Percentiles rank a stretch among this genome's conserved stretches.
phyloP scores from a whole-genome alignment of 2,113 vertebrate genomes.

The Coracopsis vasa region DNA sequence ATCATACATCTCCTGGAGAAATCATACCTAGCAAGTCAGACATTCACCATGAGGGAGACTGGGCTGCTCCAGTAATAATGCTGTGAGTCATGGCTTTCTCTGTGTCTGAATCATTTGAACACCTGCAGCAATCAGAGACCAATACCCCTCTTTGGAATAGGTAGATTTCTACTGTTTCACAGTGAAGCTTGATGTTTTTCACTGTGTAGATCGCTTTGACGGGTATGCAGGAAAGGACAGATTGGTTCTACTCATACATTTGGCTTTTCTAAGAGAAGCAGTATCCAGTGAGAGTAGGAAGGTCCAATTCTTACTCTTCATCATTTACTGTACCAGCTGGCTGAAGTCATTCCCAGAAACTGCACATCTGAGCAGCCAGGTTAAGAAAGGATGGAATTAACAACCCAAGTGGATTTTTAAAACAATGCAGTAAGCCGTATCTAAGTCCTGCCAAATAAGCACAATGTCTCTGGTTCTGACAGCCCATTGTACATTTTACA shows the following conservation, averaged over 20 bases:
- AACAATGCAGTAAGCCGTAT: background rate
- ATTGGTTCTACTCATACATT: background rate
- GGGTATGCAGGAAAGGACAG: background rate
- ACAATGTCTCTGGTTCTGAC: background rate
- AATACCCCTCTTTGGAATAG: background rate
- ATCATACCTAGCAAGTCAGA: background rate
- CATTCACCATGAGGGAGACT: background rate
- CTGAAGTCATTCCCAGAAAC: background rate
- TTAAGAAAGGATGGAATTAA: background rate
- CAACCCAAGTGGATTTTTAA: background rate
- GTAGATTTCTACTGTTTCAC: background rate
- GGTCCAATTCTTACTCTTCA: background rate
- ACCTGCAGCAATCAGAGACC: slow-evolving; percentile 9
- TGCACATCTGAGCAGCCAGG: background rate
- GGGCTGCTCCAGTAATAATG: background rate
- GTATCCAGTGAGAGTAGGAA: background rate
- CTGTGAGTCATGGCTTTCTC: slow-evolving; percentile 4
- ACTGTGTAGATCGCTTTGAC: background rate
- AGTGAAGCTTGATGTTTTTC: background rate
- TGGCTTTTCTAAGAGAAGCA: background rate
- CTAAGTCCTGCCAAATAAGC: background rate
- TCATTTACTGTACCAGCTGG: background rate
- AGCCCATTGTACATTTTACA: background rate
- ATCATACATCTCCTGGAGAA: background rate
- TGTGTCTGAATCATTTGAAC: background rate